phyloP scores from a whole-genome alignment of 2,888 invertebrate genomes.

The Amphipoea oculea region DNA sequence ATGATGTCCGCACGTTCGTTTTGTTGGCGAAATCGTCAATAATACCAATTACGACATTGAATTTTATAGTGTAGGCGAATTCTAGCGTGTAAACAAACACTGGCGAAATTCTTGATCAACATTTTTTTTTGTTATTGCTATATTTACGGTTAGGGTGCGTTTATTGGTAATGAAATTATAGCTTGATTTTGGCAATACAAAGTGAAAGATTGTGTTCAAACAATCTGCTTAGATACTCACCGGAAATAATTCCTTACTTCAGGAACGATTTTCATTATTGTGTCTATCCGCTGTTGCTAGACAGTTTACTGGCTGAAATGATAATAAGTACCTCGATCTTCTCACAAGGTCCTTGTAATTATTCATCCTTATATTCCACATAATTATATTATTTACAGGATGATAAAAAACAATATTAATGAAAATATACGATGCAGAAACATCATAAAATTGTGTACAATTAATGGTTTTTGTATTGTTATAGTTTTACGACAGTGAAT shows the following conservation, averaged over 20 bases:
- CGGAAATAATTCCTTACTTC: not conserved
- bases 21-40: conserved; percentile 46
- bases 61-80: conserved; percentile 41
- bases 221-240: not conserved
- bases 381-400: not conserved
- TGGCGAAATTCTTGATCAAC: conserved; percentile 36
- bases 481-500: conserved; percentile 17
- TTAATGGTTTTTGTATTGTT: conserved; percentile 31
- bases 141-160: not conserved
- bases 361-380: not conserved
- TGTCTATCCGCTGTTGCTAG: not conserved
- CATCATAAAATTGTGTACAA: conserved; percentile 19
- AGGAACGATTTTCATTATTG: too few species aligned
- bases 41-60: conserved; percentile 28
- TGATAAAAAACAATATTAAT: conserved; percentile 30
- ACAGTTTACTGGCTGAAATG: not conserved
- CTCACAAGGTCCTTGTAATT: not conserved
- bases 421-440: conserved; percentile 28
- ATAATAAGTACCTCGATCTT: not conserved
- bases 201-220: not conserved
- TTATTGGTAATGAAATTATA: not conserved
- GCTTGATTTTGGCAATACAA: not conserved
- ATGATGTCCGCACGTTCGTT: conserved; percentile 55
- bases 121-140: conserved; percentile 20
- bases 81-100: conserved; percentile 51